Percentiles rank a stretch among this genome's conserved stretches.
These are phyloP conservation scores for Mormyrus hasselquistii DNA, from an alignment of 2,797 vertebrate genomes.

Conservation along the genomic window DNA sequence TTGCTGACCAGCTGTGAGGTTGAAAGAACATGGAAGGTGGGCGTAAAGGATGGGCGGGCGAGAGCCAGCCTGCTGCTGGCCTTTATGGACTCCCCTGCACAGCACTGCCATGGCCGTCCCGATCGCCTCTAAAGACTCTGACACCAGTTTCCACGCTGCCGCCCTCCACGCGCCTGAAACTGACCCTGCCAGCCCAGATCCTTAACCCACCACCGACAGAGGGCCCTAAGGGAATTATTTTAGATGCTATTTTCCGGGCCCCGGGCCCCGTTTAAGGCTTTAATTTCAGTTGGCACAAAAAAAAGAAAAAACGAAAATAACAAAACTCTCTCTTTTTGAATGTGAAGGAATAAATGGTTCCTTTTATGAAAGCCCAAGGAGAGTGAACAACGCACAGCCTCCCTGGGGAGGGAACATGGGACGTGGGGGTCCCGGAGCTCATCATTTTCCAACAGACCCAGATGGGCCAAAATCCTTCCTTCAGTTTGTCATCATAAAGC, in stretches of 20 bases:
- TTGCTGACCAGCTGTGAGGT: background rate
- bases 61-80: background rate
- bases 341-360: background rate
- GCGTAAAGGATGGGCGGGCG: background rate
- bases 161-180: constrained; percentile 32
- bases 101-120: constrained; percentile 22
- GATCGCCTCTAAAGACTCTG: constrained; percentile 35
- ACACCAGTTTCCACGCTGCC: constrained; percentile 35
- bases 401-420: background rate
- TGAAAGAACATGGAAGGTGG: background rate
- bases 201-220: background rate
- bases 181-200: constrained; percentile 19
- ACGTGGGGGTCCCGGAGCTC: background rate
- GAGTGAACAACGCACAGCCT: background rate
- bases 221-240: constrained; percentile 30
- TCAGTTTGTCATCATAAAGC: constrained; percentile 25
- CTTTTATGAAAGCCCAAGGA: background rate
- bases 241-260: constrained; percentile 13
- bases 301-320: background rate
- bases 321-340: constrained; percentile 4
- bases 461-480: constrained; percentile 18
- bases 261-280: background rate
- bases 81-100: background rate
- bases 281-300: background rate
- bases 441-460: background rate